These are phyloP conservation scores for Aphelinus atriplicis DNA, from an alignment of 1,140 invertebrate genomes.

Conservation along the genomic window DNA sequence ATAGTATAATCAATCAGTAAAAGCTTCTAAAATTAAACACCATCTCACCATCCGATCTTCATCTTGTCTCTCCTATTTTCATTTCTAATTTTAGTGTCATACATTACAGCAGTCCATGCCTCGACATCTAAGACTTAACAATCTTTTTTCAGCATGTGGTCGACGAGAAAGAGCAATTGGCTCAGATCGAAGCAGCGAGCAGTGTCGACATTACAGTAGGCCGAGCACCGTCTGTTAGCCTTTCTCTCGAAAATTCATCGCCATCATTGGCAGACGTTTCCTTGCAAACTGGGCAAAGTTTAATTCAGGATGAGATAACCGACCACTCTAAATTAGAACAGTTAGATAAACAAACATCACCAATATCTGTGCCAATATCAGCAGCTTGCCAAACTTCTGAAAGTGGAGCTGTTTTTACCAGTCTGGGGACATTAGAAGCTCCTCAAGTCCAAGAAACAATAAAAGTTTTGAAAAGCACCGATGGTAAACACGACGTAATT, in stretches of 20 bases:
- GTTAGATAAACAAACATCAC: conserved; percentile 56
- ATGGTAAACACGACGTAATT: conserved; percentile 78
- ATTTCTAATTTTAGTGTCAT: conserved; percentile 38
- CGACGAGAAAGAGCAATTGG: conserved; percentile 49
- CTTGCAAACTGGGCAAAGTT: conserved; percentile 61
- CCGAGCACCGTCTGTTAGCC: conserved; percentile 56
- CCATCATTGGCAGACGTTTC: conserved; percentile 61
- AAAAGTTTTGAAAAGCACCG: conserved; percentile 74
- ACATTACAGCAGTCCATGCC: conserved; percentile 33
- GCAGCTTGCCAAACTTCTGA: conserved; percentile 49
- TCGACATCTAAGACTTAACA: conserved; percentile 34
- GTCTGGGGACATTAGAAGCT: conserved; percentile 26
- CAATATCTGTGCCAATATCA: conserved; percentile 48
- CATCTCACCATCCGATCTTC: conserved; percentile 30
- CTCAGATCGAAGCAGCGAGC: conserved; percentile 46
- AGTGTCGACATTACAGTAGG: conserved; percentile 57
- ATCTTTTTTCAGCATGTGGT: conserved; percentile 49
- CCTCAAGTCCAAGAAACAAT: conserved; percentile 70
- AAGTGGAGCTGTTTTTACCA: conserved; percentile 39
- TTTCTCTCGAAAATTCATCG: conserved; percentile 50
- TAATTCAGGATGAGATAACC: conserved; percentile 49
- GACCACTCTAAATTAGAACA: conserved; percentile 49
- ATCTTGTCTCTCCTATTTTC: conserved; percentile 33
- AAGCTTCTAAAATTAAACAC: conserved; percentile 39
- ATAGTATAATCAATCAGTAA: conserved; percentile 16